These are phyloP conservation scores for Holothuria leucospilota DNA, from an alignment of 53 echinoderm and acorn worm species.

Conservation along the genomic window DNA sequence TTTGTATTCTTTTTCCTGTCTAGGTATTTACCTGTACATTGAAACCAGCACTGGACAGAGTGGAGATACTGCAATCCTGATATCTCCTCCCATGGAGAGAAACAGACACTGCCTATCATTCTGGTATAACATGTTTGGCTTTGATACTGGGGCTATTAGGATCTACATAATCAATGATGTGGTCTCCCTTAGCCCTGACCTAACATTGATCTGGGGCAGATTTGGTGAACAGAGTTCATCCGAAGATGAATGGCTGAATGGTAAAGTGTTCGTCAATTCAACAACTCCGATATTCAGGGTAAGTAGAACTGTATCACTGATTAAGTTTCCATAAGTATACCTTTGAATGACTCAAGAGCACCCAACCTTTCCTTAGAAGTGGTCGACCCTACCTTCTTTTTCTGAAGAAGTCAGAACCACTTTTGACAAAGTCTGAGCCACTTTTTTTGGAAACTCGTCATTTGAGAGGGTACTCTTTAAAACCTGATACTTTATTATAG, in stretches of 20 bases:
- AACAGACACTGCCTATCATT: constrained; percentile 57
- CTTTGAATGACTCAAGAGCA: no score
- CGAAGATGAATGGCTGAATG: constrained; percentile 60
- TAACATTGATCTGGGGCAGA: constrained; percentile 37
- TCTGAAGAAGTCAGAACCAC: no score
- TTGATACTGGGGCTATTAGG: constrained; percentile 61
- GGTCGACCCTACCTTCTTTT: no score
- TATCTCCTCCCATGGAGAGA: constrained; percentile 21
- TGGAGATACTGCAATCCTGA: constrained; percentile 39
- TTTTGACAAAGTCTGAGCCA: no score
- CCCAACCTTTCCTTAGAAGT: no score
- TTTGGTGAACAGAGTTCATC: constrained; percentile 48
- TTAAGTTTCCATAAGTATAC: no score
- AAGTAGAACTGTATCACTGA: background rate
- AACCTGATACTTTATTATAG: no score
- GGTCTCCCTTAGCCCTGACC: background rate
- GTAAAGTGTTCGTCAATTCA: constrained; percentile 44
- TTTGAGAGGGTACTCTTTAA: no score
- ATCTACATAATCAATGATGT: constrained; percentile 52
- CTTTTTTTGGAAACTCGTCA: no score
- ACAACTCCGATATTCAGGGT: constrained; percentile 36
- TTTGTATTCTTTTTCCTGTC: background rate
- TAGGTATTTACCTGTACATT: constrained; percentile 90
- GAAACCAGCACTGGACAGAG: constrained; percentile 71
- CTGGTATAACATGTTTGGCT: constrained; percentile 88